These are phyloP conservation scores for Hyles vespertilio DNA, from an alignment of 1,140 invertebrate species.

Conservation along the genomic window DNA sequence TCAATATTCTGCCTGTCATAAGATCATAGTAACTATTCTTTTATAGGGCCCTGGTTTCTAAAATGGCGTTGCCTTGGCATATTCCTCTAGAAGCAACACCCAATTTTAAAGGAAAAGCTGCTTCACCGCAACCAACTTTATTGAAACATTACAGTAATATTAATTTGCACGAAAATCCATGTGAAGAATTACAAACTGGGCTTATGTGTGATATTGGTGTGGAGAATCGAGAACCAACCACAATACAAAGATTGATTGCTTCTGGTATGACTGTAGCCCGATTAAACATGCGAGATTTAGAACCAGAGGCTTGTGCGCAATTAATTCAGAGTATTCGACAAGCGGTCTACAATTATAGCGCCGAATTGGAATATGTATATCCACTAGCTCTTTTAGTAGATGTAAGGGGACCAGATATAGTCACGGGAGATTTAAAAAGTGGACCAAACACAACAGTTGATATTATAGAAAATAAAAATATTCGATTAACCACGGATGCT, in stretches of 20 bases:
- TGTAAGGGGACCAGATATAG: conserved; percentile 65
- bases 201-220: conserved; percentile 67
- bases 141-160: conserved; percentile 59
- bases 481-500: conserved; percentile 54
- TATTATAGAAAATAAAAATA: conserved; percentile 39
- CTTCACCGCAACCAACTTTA: conserved; percentile 32
- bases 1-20: no score
- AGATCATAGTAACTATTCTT: no score
- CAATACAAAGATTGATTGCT: conserved; percentile 62
- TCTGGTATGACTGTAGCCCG: conserved; percentile 66
- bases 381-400: conserved; percentile 68
- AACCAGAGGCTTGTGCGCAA: conserved; percentile 62
- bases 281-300: conserved; percentile 57
- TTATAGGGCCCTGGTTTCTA: no score
- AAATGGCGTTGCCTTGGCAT: conserved; percentile 65
- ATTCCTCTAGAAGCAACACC: conserved; percentile 55
- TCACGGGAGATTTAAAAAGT: conserved; percentile 61
- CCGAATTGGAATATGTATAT: conserved; percentile 65
- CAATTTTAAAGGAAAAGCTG: conserved; percentile 30
- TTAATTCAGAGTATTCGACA: conserved; percentile 64
- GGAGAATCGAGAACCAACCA: conserved; percentile 49
- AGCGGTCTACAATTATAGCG: conserved; percentile 68
- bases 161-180: conserved; percentile 54
- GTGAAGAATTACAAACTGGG: conserved; percentile 63
- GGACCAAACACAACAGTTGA: conserved; percentile 47